These are phyloP conservation scores for Sphaerodactylus townsendi DNA, from an alignment of 2,113 vertebrate genomes.

Conservation along the genomic window DNA sequence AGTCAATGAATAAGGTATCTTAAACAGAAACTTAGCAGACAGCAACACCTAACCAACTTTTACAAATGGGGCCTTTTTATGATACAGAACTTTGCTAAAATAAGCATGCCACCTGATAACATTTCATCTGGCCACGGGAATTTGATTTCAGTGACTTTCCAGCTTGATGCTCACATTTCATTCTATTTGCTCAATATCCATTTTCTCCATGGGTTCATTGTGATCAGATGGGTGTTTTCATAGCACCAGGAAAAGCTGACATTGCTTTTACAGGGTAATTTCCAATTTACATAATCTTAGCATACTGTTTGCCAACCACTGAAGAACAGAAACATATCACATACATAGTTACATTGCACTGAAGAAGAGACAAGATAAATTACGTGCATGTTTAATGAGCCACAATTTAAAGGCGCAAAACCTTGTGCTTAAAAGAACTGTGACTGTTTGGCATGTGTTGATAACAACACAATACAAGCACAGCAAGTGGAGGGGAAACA, in stretches of 20 bases:
- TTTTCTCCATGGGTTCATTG: not conserved
- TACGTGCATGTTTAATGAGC: not conserved
- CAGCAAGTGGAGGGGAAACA: not conserved
- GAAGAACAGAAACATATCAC: not conserved
- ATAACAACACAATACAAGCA: not conserved
- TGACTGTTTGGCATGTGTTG: not conserved
- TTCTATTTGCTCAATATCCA: not conserved
- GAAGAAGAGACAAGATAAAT: not conserved
- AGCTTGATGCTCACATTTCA: not conserved
- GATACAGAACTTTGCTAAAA: not conserved
- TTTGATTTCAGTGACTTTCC: not conserved
- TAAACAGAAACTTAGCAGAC: not conserved
- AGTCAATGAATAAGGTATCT: not conserved
- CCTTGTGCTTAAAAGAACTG: not conserved
- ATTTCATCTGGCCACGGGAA: not conserved
- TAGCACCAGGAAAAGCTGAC: not conserved
- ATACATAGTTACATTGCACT: not conserved
- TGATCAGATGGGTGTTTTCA: not conserved
- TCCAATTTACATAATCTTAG: not conserved
- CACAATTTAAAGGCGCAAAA: not conserved
- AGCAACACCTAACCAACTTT: not conserved
- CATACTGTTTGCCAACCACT: not conserved
- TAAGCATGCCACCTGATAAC: not conserved
- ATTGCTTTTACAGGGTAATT: not conserved
- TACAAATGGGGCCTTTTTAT: not conserved